A percentile compares a stretch with the other conserved stretches of the same genome.
phyloP scores from a whole-genome alignment of 2,113 vertebrate genomes.

The Gadus chalcogrammus region DNA sequence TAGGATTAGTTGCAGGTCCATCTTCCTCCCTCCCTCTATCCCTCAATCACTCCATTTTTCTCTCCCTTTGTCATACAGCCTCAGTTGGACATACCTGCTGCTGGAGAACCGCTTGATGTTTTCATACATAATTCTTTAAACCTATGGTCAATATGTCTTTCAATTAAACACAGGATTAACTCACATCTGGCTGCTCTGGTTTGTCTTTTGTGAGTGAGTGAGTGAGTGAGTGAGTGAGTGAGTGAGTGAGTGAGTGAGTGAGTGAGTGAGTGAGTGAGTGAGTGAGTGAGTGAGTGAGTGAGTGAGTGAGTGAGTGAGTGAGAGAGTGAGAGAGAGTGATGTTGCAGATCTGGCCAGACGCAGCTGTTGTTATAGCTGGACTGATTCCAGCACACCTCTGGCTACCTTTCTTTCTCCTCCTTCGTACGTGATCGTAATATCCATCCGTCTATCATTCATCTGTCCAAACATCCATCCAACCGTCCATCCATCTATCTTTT shows the following conservation, averaged over 20 bases:
- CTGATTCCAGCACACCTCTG: slow-evolving; percentile 2
- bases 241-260: neutral
- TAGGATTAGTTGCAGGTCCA: slow-evolving; percentile 17
- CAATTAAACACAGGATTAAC: slow-evolving; percentile 45
- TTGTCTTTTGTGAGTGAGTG: neutral
- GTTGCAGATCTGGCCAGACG: too few species aligned
- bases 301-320: neutral
- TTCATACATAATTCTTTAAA: too few species aligned
- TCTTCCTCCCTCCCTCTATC: slow-evolving; percentile 5
- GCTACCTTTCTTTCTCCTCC: slow-evolving; percentile 6
- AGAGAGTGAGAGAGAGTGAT: neutral
- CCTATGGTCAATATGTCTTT: slow-evolving; percentile 29
- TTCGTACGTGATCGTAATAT: too few species aligned
- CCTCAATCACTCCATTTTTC: neutral
- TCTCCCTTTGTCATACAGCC: slow-evolving; percentile 20
- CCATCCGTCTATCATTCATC: neutral
- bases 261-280: neutral
- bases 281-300: neutral
- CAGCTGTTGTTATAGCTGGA: too few species aligned
- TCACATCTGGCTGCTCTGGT: slow-evolving; percentile 37
- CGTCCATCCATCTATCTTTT: neutral
- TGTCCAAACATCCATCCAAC: neutral
- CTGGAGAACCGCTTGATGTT: slow-evolving; percentile 21
- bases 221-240: neutral
- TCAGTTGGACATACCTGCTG: slow-evolving; percentile 22